Base-by-base conservation (phyloP, 2,113 vertebrate genomes). In the Scomber japonicus region DNA sequence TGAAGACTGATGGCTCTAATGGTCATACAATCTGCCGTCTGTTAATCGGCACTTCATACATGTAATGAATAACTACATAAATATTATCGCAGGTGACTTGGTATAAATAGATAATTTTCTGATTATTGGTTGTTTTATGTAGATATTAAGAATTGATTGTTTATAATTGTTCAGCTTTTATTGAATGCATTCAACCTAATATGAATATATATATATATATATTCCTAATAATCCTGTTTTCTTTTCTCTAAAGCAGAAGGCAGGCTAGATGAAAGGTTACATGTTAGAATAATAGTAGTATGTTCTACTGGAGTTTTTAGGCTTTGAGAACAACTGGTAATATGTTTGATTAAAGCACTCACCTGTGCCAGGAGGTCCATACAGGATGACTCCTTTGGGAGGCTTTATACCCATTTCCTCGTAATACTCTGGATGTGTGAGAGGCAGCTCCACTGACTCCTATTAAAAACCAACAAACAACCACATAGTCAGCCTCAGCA, bases 351-450 rank as follows among this genome's bases (percentile, higher is more conserved):
- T 3, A 35, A 63, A 51, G 44, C 2, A 45, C 84, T 44, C 86
- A 99, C 98, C 98, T 96, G 98, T 99, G 86, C 98, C 98, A 15
- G 98, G 98, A 0, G 97, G 94, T 1, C 98, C 98, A 0, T 99
- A 99, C 1, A 99, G 93, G 91, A 99, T 99, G 73, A 99, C 98
- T 65, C 98, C 98, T 88, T 99, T 99, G 6, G 98, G 98, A 31
- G 98, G 98, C 75, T 99, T 99, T 62, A 99, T 99, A 27, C 98
- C 98, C 98, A 99, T 99, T 84, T 99, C 98, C 81, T 99, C 98
- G 2, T 99, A 99, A 87, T 99, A 99, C 16, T 99, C 98, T 66
- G 98, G 98, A 70, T 99, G 98, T 75, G 98, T 99, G 56, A 99
- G 97, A 16, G 98, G 98, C 75, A 99, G 96, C 91, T 99, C 98